phyloP scores from a whole-genome alignment of 2,797 vertebrate species.

The Sebastolobus altivelis region DNA sequence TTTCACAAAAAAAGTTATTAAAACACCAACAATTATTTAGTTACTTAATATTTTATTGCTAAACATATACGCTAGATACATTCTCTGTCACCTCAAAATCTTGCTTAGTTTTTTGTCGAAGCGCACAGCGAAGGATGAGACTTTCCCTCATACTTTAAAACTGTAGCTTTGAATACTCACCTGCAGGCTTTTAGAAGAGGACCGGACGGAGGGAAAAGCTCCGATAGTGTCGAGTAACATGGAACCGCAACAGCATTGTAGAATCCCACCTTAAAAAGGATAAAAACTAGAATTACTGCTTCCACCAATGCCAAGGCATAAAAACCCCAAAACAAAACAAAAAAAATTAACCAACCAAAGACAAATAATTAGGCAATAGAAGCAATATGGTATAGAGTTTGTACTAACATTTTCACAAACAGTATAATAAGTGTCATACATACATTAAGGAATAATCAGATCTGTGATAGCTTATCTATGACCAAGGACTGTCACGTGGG shows the following conservation, averaged over 20 bases:
- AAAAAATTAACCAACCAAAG: neutral
- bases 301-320: too few relatives aligned
- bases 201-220: slow-evolving; percentile 92
- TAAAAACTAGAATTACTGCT: neutral
- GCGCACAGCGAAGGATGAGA: neutral
- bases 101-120: neutral
- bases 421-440: neutral
- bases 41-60: neutral
- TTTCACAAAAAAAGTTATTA: neutral
- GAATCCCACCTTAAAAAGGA: slow-evolving; percentile 91
- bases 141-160: neutral
- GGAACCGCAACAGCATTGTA: slow-evolving; percentile 97
- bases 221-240: slow-evolving; percentile 93
- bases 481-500: neutral
- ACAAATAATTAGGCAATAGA: neutral
- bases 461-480: slow-evolving; percentile 1
- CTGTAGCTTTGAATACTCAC: slow-evolving; percentile 76
- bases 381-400: neutral
- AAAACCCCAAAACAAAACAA: neutral
- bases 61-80: neutral
- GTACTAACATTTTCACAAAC: neutral
- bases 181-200: slow-evolving; percentile 94
- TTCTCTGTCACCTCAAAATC: neutral
- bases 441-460: neutral
- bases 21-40: neutral